phyloP scores from a whole-genome alignment of 2,888 invertebrate species.

The Serrognathus titanus region DNA sequence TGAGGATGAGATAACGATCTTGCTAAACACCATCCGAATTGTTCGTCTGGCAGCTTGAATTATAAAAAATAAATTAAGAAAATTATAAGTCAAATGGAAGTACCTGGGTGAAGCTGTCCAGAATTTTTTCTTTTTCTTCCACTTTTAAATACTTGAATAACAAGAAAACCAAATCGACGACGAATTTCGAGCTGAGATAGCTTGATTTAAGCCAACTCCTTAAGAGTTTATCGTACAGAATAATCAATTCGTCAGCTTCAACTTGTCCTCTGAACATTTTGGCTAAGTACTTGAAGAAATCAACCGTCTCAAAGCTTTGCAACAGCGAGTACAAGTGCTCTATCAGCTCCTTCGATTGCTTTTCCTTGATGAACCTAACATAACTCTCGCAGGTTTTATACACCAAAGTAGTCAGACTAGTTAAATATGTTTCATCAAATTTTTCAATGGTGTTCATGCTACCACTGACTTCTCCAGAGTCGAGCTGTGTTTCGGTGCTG shows the following conservation, averaged over 20 bases:
- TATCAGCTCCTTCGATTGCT: slow-evolving; percentile 51
- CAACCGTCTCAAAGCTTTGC: slow-evolving; percentile 54
- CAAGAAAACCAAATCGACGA: slow-evolving; percentile 63
- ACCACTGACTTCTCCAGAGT: slow-evolving; percentile 7
- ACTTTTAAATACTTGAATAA: slow-evolving; percentile 55
- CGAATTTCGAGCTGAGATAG: slow-evolving; percentile 52
- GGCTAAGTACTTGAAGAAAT: slow-evolving; percentile 52
- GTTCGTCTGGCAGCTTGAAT: slow-evolving; percentile 28
- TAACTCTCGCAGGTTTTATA: slow-evolving; percentile 53
- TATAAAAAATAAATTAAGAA: not conserved
- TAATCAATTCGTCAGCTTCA: slow-evolving; percentile 29
- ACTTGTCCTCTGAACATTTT: too few species aligned
- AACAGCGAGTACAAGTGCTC: slow-evolving; percentile 55
- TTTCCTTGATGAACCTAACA: slow-evolving; percentile 53
- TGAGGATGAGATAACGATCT: slow-evolving; percentile 50
- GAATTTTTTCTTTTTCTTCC: slow-evolving; percentile 54
- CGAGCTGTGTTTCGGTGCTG: slow-evolving; percentile 32
- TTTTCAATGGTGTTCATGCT: slow-evolving; percentile 20
- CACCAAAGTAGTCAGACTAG: slow-evolving; percentile 50
- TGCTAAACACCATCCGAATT: slow-evolving; percentile 49
- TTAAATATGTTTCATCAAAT: slow-evolving; percentile 44
- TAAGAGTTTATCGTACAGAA: slow-evolving; percentile 35
- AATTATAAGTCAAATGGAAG: not conserved
- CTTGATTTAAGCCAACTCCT: slow-evolving; percentile 53
- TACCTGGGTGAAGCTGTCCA: slow-evolving; percentile 59